Percentiles rank a stretch among this genome's conserved stretches.
Conservation (phyloP, 2,113 vertebrate genomes). For the Trinectes maculatus region DNA sequence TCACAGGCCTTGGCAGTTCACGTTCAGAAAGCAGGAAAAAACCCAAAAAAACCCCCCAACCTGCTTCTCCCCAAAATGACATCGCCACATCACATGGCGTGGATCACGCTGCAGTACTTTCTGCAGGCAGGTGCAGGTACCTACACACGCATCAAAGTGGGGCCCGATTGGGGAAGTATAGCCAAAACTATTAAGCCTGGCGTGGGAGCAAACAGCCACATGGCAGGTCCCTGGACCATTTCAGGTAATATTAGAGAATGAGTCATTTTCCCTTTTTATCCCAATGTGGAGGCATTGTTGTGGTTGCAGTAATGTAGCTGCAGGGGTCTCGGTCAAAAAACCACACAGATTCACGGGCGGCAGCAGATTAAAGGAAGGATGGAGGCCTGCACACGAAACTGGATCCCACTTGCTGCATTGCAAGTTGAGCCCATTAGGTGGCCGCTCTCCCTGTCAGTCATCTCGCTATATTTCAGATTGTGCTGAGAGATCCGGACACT, state of each 20-base stretch:
- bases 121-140: too few species aligned
- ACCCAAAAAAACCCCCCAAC: background rate
- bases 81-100: background rate
- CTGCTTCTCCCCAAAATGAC: background rate
- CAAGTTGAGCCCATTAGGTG: background rate
- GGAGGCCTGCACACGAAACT: background rate
- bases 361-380: background rate
- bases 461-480: background rate
- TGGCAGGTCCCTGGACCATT: too few species aligned
- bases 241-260: too few species aligned
- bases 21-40: background rate
- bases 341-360: background rate
- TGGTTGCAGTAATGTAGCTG: background rate
- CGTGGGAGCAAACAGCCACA: constrained; percentile 20
- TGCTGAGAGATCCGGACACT: background rate
- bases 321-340: constrained; percentile 6
- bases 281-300: background rate
- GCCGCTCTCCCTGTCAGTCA: background rate
- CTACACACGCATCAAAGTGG: too few species aligned
- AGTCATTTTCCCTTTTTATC: too few species aligned
- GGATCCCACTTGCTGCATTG: too few species aligned
- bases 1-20: background rate
- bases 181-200: too few species aligned
- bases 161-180: too few species aligned
- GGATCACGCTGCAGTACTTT: too few species aligned